Base-by-base conservation (phyloP, 1,140 invertebrate species). In the Formica exsecta region DNA sequence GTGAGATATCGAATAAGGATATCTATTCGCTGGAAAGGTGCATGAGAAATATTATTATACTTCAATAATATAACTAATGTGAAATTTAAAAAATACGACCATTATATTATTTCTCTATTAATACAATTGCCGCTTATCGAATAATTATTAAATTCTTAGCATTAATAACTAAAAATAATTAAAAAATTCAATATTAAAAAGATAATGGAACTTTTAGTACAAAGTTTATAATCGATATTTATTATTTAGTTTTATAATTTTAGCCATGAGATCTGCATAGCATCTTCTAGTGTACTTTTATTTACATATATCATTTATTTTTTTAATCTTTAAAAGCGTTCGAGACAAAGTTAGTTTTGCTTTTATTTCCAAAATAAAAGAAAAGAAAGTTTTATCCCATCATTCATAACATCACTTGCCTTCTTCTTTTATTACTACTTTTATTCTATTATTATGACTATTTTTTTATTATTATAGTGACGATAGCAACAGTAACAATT, bases 401-500 rank as follows among this genome's bases (percentile, higher is more conserved):
- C 3, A 32, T 32, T 22, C 0, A 11, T n/a, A 16, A 25, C 8
- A 3, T 59, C 19, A 36, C 3, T 74, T 36, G 13, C 11, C 19
- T 74, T 13, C 11, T 62, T 44, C 19, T 32, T 57, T 19, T n/a
- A 25, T 77, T 65, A 32, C 22, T 22, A 22, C 22, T 22, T 22
- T 22, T 22, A 22, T 22, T 22, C 22, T 22, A 22, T 22, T 22
- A 22, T 22, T 22, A 22, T 22, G 22, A 22, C 22, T 13, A 19
- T 62, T 44, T 11, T 32, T 57, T 19, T n/a, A 25, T 77, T 65
- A 32, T 32, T 16, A 44, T 16, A 48, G 4, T 3, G 5, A 29
- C n/a, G 48, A 71, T 38, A 80, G 77, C 22, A 1, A 13, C 51
- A 32, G 70, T 41, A 80, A 80, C 65, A 5, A 41, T n/a, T 68